Evolutionary conservation across 2,888 invertebrate genomes (phyloP), one percentile per base, ranked within the genome.

Genomic region (Hydroisotoma schaefferi): DNA sequence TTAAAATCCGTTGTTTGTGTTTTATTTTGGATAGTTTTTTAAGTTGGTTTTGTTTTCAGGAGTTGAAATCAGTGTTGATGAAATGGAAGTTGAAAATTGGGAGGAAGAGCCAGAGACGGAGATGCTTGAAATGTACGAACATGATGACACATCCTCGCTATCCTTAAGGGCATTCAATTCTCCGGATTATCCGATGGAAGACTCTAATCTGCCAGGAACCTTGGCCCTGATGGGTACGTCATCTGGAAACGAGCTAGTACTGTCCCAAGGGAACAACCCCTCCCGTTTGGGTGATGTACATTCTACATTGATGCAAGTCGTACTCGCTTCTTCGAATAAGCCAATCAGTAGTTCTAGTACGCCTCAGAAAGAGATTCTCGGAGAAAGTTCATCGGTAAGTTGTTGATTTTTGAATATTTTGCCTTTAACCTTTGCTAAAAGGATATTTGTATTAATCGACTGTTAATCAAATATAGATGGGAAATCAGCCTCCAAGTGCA

Each of bases 1-100:
- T n/a, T n/a, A n/a, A n/a, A n/a, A n/a, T n/a, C n/a, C n/a, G n/a
- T n/a, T n/a, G 29, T 53, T 29, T 33, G 44, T 43, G 22, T 44
- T 40, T 28, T 20, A 44, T 47, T 44, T 43, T 38, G 28, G 26
- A 28, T 26, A 29, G 12, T 23, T 20, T 28, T 25, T 28, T 28
- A n/a, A n/a, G n/a, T n/a, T n/a, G n/a, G n/a, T 10, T 33, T 6
- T 33, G 33, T 33, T 15, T 10, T 5, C 33, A 71, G 69, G 67
- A 28, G 61, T 69, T n/a, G 53, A 53, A 40, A 43, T 53, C 22
- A 68, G 73, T 27, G 69, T 70, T 3, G 69, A 67, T 44, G 70
- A 72, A 87, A 81, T 86, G 15, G 89, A 89, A 71, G 89, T 87
- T 83, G 88, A 74, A 55, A 60, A 69, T 28, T 71, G 71, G 49